A percentile compares a stretch with the other conserved stretches of the same genome.
Evolutionary conservation across 2,888 invertebrate genomes (phyloP).

Genomic region (Calameuta pallipes): DNA sequence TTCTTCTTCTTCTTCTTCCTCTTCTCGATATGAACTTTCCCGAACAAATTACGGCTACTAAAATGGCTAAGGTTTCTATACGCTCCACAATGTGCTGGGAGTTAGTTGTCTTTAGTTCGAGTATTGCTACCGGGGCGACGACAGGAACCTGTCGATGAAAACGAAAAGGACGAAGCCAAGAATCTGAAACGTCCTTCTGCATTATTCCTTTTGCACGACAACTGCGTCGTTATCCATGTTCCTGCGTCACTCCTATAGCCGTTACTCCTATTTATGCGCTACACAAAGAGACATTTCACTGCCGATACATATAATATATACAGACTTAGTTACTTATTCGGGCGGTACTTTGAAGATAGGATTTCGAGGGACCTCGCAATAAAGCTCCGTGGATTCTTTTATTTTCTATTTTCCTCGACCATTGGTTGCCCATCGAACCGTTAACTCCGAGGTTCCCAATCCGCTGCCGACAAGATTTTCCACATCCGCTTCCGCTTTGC

Average conservation of each 20-base stretch:
- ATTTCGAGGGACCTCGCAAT: neutral
- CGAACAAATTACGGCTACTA: conserved; percentile 32
- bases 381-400: neutral
- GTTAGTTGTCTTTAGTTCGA: conserved; percentile 24
- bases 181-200: neutral
- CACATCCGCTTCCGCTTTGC: neutral
- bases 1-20: neutral
- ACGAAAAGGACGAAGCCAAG: neutral
- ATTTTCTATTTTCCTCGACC: neutral
- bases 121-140: conserved; percentile 17
- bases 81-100: neutral
- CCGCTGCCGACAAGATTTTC: neutral
- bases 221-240: neutral
- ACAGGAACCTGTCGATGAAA: neutral
- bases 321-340: conserved; percentile 17
- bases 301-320: conserved; percentile 22
- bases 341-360: conserved; percentile 11
- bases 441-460: neutral
- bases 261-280: neutral
- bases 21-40: conserved; percentile 25
- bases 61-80: conserved; percentile 38
- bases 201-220: neutral
- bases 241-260: neutral
- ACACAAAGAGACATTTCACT: conserved; percentile 19
- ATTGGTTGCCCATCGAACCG: neutral